These are phyloP conservation scores for Limnephilus auricula DNA, from an alignment of 2,888 invertebrate genomes.

Conservation along the genomic window DNA sequence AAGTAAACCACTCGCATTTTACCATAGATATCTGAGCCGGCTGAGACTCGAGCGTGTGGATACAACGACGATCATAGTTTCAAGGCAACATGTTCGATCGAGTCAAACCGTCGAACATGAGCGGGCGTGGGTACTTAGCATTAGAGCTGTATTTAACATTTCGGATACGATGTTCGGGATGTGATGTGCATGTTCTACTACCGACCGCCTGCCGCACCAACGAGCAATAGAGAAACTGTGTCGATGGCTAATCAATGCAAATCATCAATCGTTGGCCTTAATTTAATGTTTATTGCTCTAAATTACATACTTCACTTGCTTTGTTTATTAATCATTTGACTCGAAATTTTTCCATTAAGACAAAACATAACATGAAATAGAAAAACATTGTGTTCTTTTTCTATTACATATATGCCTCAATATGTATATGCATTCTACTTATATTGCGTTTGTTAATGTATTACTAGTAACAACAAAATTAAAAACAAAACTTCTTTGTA, in stretches of 20 bases:
- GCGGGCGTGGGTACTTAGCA: too few relatives aligned
- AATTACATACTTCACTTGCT: neutral
- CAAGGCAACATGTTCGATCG: too few relatives aligned
- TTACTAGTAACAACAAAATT: too few relatives aligned
- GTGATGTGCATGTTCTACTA: neutral
- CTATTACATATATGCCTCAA: neutral
- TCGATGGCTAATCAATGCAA: neutral
- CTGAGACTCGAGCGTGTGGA: too few relatives aligned
- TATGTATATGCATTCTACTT: too few relatives aligned
- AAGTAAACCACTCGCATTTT: too few relatives aligned
- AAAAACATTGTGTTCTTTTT: neutral
- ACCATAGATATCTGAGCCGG: too few relatives aligned
- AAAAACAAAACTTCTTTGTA: too few relatives aligned
- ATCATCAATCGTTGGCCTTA: neutral
- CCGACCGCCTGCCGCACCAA: neutral
- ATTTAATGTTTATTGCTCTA: neutral
- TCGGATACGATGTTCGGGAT: neutral
- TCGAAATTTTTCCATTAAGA: neutral
- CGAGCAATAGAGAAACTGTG: neutral
- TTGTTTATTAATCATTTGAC: neutral
- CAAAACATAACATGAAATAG: neutral
- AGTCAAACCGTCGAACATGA: too few relatives aligned
- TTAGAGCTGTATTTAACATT: neutral
- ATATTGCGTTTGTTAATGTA: too few relatives aligned
- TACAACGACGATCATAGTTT: too few relatives aligned